Base-by-base conservation (phyloP, 2,797 vertebrate species). In the Typhlichthys eigenmanni region DNA sequence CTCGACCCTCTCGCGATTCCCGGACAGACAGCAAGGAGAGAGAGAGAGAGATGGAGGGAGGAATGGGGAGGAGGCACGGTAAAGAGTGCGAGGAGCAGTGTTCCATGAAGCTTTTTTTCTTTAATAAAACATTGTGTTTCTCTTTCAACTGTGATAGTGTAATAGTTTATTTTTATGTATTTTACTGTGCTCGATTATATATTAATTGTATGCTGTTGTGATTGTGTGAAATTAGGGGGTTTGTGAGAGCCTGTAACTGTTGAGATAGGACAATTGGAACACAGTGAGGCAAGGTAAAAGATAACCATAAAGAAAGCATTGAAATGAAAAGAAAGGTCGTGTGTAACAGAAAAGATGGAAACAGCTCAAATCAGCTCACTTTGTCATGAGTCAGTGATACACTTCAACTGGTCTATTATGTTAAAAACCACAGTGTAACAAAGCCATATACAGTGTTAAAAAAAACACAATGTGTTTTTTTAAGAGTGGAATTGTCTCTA, bases 1-100 rank as follows among this genome's bases (percentile, higher is more conserved):
- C 67, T 68, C 60, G 47, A 58, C 67, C 66, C 65, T 62, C 60
- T 49, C 64, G 72, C 65, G 72, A 85, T 82, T 84, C 78, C 82
- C 66, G 54, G 68, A 5, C 67, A 47, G 55, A 43, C 34, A 43
- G 55, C 1, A 13, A 16, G 54, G 24, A 38, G 34, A 24, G 29
- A 38, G 11, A 5, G 32, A 17, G 29, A 55, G 61, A 24, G 48
- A 46, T 48, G 19, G 19, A 47, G 34, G 47, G 29, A 47, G 38
- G 12, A 47, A 49, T 17, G 13, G 53, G 8, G 50, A 46, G 7
- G 34, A 48, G 46, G 13, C 3, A 1, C 11, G 46, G 34, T 13
- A 11, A 13, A 17, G 48, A 4, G n/a, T 56, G 17, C 14, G 47
- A 19, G 3, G n/a, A 13, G 24, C 57, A 49, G 17, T n/a, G 9